Evolutionary conservation across 1,140 invertebrate genomes (phyloP), one percentile per base, ranked within the genome.

Genomic region (Lepidostoma basale): DNA sequence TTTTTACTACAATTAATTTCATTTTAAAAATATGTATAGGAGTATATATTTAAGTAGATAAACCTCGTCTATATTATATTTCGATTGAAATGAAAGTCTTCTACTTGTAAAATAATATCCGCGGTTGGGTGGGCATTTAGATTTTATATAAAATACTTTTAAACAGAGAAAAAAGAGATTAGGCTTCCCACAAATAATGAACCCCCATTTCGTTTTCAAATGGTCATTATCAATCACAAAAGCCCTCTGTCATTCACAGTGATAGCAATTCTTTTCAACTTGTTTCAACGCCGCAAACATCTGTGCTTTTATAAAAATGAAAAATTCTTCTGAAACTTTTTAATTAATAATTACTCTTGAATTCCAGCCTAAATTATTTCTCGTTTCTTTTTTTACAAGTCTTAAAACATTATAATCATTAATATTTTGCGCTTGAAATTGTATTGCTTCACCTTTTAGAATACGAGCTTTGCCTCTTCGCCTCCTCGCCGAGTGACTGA

Each of bases 151-250:
- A 72, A 66, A 72, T 62, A 69, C 59, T 66, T 69, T 69, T 63
- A 26, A 22, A 47, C 54, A 45, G 30, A 62, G 23, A 67, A 70
- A 56, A 62, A 71, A 59, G 60, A 67, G 60, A 71, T 71, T 71
- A 71, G 69, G 65, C 42, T 65, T 65, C 69, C 67, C 67, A 56
- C 70, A 72, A 72, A 72, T n/a, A n/a, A n/a, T 72, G 70, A 72
- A 72, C 62, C 65, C 66, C 66, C 70, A 60, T 68, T 72, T 52
- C 58, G 62, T 62, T 72, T 69, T 68, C 60, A 68, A 72, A 72
- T 72, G 70, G 70, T 72, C 70, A 72, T 72, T 72, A 72, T 72
- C 70, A 72, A 72, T 72, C 70, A 72, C 45, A 56, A 66, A 69
- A 65, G 70, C 66, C 44, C 56, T 72, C 70, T 72, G 70, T 72